Evolutionary conservation across 1,140 invertebrate genomes (phyloP).

Genomic region (Drosophila sturtevanti): DNA sequence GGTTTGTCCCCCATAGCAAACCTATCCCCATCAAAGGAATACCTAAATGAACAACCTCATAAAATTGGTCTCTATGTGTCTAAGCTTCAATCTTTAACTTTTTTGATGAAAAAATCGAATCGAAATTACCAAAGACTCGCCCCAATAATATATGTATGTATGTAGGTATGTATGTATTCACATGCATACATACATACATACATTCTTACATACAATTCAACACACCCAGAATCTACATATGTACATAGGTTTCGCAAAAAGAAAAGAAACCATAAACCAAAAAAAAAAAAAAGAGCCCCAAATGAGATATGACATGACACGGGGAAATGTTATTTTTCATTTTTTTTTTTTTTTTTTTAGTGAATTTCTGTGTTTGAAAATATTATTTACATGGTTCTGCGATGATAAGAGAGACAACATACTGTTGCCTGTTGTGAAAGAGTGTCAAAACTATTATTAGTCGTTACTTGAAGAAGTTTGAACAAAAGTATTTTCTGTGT

Average conservation of each 20-base stretch:
- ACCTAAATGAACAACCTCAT: conserved; percentile 60
- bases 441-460: conserved; percentile 58
- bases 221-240: conserved; percentile 44
- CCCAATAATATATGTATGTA: conserved; percentile 20
- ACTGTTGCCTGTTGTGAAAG: conserved; percentile 14
- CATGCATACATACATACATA: no score
- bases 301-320: conserved; percentile 34
- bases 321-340: background rate
- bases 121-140: conserved; percentile 40
- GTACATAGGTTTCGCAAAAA: background rate
- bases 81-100: conserved; percentile 11
- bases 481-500: conserved; percentile 58
- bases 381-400: conserved; percentile 66
- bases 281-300: conserved; percentile 27
- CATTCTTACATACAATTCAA: conserved; percentile 33
- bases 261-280: conserved; percentile 15
- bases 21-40: background rate
- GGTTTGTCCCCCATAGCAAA: conserved; percentile 37
- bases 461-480: conserved; percentile 52
- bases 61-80: conserved; percentile 59
- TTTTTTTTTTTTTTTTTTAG: conserved; percentile 43
- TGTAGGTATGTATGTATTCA: no score
- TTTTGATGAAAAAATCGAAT: conserved; percentile 52
- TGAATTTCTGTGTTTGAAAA: conserved; percentile 71
- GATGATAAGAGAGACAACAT: conserved; percentile 48